Evolutionary conservation across 2,888 invertebrate species (phyloP).

Genomic region (Darwinula stevensoni): DNA sequence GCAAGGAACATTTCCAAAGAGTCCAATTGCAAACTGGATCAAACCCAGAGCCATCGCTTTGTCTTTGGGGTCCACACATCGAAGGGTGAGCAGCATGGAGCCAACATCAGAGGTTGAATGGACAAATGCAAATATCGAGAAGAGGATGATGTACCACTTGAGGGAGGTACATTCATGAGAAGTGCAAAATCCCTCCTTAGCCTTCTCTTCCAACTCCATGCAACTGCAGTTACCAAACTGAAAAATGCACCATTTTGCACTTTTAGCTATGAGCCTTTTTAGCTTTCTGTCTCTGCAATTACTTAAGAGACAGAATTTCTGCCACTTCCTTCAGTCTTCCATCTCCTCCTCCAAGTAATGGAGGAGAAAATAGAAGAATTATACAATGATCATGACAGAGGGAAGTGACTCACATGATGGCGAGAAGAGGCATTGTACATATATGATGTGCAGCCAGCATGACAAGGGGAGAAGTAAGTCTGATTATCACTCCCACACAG

Average conservation of each 20-base stretch:
- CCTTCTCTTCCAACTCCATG: slow-evolving; percentile 21
- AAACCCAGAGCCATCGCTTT: slow-evolving; percentile 83
- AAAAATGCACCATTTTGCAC: no score
- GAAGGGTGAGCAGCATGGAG: slow-evolving; percentile 57
- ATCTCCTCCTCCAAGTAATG: no score
- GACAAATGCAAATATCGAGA: slow-evolving; percentile 62
- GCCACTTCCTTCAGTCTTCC: no score
- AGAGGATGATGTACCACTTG: slow-evolving; percentile 44
- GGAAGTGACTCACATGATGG: no score
- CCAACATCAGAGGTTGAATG: slow-evolving; percentile 80
- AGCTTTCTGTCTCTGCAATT: no score
- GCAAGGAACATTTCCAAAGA: slow-evolving; percentile 76
- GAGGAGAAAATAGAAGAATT: no score
- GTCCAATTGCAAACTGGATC: slow-evolving; percentile 70
- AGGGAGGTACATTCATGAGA: slow-evolving; percentile 47
- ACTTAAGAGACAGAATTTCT: slow-evolving; percentile 1
- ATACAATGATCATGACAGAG: no score
- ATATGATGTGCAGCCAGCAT: slow-evolving; percentile 19
- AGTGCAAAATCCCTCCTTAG: slow-evolving; percentile 48
- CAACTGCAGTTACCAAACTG: slow-evolving; percentile 23
- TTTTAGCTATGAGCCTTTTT: no score
- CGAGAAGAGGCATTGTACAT: no score
- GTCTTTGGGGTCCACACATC: slow-evolving; percentile 68
- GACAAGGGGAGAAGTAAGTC: slow-evolving; percentile 22
- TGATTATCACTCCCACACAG: slow-evolving; percentile 20